Percentiles rank a stretch among this genome's conserved stretches.
phyloP scores from a whole-genome alignment of 2,797 vertebrate genomes.

The Hirundo rustica region DNA sequence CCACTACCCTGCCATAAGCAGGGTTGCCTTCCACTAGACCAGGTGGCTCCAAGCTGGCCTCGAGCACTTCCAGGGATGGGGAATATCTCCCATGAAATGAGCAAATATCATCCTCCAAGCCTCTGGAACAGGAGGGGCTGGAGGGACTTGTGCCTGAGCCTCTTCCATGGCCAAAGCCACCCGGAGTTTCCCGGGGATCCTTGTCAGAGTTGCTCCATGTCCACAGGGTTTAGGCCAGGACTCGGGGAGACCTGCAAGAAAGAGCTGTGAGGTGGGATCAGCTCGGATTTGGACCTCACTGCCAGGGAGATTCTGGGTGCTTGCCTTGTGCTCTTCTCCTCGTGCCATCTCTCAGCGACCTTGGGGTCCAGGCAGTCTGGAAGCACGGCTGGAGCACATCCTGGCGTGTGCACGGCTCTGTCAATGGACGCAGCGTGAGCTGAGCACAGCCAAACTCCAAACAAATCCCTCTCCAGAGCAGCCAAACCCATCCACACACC shows the following conservation, averaged over 20 bases:
- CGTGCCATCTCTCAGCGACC: background rate
- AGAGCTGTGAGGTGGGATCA: background rate
- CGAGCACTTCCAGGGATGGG: background rate
- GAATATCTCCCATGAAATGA: background rate
- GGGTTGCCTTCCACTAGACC: background rate
- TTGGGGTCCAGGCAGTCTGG: background rate
- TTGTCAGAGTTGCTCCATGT: background rate
- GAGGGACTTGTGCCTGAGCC: accelerated
- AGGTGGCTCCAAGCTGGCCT: background rate
- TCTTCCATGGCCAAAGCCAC: accelerated
- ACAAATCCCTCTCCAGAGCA: background rate
- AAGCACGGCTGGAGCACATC: background rate
- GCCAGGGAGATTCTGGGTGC: background rate
- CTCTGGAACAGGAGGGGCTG: background rate
- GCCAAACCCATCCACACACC: accelerated
- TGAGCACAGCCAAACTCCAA: background rate
- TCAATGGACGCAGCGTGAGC: accelerated
- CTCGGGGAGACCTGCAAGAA: background rate
- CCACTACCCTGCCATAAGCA: background rate
- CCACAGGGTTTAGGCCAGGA: background rate
- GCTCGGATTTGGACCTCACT: accelerated
- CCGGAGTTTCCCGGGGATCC: background rate
- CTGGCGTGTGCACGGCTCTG: background rate
- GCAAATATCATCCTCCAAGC: accelerated
- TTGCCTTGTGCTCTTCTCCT: background rate